phyloP scores from a whole-genome alignment of 1,140 invertebrate genomes.

The Asobara japonica region DNA sequence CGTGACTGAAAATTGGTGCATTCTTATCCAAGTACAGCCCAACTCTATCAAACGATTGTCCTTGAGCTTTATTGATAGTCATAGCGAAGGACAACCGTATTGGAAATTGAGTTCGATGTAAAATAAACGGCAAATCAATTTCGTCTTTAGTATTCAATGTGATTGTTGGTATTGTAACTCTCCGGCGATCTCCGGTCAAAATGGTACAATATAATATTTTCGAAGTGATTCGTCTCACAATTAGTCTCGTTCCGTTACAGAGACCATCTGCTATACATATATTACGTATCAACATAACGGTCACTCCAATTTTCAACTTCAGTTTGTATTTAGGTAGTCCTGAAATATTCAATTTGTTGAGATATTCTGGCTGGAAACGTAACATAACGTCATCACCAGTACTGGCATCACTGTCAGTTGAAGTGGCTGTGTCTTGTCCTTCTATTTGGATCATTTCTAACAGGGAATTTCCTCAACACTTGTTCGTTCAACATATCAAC shows the following conservation, averaged over 20 bases:
- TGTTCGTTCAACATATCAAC: conserved; percentile 15
- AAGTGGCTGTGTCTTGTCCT: conserved; percentile 13
- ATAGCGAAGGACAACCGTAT: conserved; percentile 66
- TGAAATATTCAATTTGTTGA: conserved; percentile 24
- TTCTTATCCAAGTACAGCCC: conserved; percentile 15
- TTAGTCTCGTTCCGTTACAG: conserved; percentile 61
- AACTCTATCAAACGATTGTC: conserved; percentile 40
- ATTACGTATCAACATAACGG: conserved; percentile 49
- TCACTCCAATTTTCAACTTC: conserved; percentile 24
- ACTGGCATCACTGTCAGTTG: neutral
- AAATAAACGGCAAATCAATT: conserved; percentile 20
- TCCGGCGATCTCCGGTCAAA: neutral
- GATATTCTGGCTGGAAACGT: conserved; percentile 14
- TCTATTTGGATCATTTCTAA: conserved; percentile 1
- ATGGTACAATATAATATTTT: neutral
- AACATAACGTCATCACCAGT: neutral
- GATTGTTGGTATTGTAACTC: neutral
- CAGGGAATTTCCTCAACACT: conserved; percentile 3
- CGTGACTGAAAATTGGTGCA: neutral
- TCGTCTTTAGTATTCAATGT: conserved; percentile 2
- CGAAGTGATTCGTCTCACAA: conserved; percentile 27
- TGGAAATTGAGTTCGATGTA: conserved; percentile 61
- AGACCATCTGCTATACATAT: conserved; percentile 54
- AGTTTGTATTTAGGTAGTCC: conserved; percentile 14
- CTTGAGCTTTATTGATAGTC: conserved; percentile 70